phyloP scores from a whole-genome alignment of 2,113 vertebrate species.

The Channa argus region DNA sequence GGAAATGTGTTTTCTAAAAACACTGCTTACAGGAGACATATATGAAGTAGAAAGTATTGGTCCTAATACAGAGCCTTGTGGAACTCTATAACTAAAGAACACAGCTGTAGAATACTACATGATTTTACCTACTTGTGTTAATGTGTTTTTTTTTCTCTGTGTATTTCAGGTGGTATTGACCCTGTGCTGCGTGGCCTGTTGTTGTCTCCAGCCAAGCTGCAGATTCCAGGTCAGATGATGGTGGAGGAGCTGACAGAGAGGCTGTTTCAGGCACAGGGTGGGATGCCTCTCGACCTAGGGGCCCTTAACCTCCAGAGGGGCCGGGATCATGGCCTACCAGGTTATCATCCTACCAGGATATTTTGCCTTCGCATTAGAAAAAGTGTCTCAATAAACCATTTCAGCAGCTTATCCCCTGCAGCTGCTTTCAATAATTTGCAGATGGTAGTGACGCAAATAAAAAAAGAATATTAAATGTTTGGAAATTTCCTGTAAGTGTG shows the following conservation, averaged over 20 bases:
- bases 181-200: conserved; percentile 84
- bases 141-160: background rate
- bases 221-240: conserved; percentile 86
- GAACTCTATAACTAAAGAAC: background rate
- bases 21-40: no score
- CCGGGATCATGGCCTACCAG: conserved; percentile 88
- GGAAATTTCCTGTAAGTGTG: no score
- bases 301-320: conserved; percentile 88
- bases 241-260: conserved; percentile 86
- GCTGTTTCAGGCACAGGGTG: conserved; percentile 85
- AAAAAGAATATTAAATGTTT: no score
- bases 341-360: conserved; percentile 60
- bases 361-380: no score
- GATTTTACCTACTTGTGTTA: background rate
- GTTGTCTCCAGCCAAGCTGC: conserved; percentile 84
- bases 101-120: background rate
- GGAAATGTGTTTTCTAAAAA: no score
- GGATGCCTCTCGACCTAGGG: conserved; percentile 87
- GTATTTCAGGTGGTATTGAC: conserved; percentile 82
- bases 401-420: no score
- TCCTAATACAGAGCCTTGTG: no score
- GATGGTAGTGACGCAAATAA: no score
- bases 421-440: no score
- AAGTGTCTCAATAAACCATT: no score
- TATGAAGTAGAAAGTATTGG: no score